phyloP scores from a whole-genome alignment of 2,113 vertebrate genomes.

The Labeo catla region DNA sequence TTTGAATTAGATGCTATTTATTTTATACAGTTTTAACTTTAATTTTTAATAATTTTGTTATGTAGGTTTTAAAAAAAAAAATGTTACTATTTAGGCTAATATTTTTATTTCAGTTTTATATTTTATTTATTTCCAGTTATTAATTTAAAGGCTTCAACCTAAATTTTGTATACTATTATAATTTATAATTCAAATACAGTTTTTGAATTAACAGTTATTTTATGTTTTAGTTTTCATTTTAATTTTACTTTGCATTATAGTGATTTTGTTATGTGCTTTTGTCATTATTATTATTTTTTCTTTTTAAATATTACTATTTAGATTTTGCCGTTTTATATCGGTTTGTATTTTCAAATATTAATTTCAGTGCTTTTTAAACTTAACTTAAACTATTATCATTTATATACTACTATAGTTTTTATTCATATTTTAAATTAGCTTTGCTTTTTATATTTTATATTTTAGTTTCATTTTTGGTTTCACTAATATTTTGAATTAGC shows the following conservation, averaged over 20 bases:
- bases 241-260: background rate
- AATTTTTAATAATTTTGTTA: background rate
- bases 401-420: background rate
- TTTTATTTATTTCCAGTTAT: background rate
- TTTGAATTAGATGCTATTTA: background rate
- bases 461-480: no score
- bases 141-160: background rate
- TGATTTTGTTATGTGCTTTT: background rate
- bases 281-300: no score
- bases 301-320: background rate
- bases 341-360: background rate
- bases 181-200: background rate
- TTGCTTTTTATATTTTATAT: background rate
- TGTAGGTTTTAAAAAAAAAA: background rate
- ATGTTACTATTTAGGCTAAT: background rate
- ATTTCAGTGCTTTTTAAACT: background rate
- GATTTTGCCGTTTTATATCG: background rate
- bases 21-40: background rate
- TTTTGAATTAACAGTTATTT: background rate
- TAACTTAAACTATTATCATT: background rate
- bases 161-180: background rate
- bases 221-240: background rate
- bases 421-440: background rate
- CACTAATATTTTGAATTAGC: background rate
- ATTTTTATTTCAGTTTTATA: background rate